Base-by-base conservation (phyloP, 1,140 invertebrate genomes). In the Leptinotarsa undecemlineata region DNA sequence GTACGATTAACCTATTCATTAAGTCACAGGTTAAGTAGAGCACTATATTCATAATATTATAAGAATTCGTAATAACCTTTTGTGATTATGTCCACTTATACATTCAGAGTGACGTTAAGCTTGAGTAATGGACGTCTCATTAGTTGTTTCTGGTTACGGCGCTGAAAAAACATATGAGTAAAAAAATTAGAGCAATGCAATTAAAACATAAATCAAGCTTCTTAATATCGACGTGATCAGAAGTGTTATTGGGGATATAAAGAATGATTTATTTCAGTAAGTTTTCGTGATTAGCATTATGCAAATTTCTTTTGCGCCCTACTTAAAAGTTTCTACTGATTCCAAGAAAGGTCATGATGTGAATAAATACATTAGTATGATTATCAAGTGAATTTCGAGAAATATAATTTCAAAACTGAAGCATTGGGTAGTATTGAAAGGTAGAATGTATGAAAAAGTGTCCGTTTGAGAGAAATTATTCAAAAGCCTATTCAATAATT, bases 31-130 rank as follows among this genome's bases (percentile, higher is more conserved):
- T 67, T 67, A 67, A 67, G 42, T 67, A 67, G 64, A 5, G 21
- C 64, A 11, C 64, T n/a, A 67, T 67, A 67, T 67, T 67, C 64
- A 67, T 42, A 67, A 33, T 67, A 67, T 67, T 67, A 26, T 67
- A 67, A 26, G 42, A 33, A 33, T 33, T 67, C 42, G 17, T 67
- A 67, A 67, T 67, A n/a, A 67, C 23, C 64, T 67, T 26, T 26
- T 26, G 23, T 67, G 23, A 67, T 67, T 67, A 67, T 67, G 23
- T 23, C 64, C n/a, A 57, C 15, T 57, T 57, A 57, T 17, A 19
- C 15, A 57, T 57, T 17, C n/a, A 15, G 5, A 57, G 6, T 57
- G 51, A 57, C 51, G 51, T 57, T 57, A 15, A 67, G 21, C 42
- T 23, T 11, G 42, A 42, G 23, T 67, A 42, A 67, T 42, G 64